phyloP scores from a whole-genome alignment of 1,140 invertebrate species.

The Drosophila bipectinata region DNA sequence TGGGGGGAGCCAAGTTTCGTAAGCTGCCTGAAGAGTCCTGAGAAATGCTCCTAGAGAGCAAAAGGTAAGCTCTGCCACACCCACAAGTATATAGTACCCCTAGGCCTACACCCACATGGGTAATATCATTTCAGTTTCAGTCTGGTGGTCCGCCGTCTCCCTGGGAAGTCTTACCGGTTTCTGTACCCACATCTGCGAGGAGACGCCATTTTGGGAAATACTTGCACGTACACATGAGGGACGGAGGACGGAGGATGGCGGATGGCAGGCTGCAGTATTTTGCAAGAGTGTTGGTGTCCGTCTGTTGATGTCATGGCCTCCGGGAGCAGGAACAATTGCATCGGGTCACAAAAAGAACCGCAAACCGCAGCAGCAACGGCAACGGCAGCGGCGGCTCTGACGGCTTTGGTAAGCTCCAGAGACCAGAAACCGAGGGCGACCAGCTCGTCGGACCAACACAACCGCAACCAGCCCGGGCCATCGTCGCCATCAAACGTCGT shows the following conservation, averaged over 20 bases:
- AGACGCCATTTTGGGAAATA: constrained; percentile 75
- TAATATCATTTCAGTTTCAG: constrained; percentile 3
- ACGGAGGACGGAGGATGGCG: too few species aligned
- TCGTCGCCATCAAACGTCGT: constrained; percentile 21
- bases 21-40: constrained; percentile 61
- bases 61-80: constrained; percentile 28
- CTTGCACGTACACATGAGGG: constrained; percentile 14
- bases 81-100: constrained; percentile 22
- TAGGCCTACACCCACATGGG: constrained; percentile 18
- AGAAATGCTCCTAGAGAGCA: constrained; percentile 7
- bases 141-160: too few species aligned
- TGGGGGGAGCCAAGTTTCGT: constrained; percentile 43
- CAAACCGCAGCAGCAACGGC: constrained; percentile 65
- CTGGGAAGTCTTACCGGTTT: constrained; percentile 64
- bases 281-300: constrained; percentile 22
- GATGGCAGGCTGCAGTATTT: too few species aligned
- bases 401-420: constrained; percentile 71
- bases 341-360: constrained; percentile 75
- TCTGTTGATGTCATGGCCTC: constrained; percentile 61
- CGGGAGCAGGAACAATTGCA: constrained; percentile 71
- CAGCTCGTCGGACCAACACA: constrained; percentile 60
- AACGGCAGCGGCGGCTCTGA: constrained; percentile 32
- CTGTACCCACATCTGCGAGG: constrained; percentile 58
- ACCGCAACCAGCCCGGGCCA: constrained; percentile 64
- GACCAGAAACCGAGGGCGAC: constrained; percentile 62